Percentiles rank a stretch among this genome's conserved stretches.
Conservation (phyloP, 2,888 invertebrate genomes). For the Archips xylosteana region DNA sequence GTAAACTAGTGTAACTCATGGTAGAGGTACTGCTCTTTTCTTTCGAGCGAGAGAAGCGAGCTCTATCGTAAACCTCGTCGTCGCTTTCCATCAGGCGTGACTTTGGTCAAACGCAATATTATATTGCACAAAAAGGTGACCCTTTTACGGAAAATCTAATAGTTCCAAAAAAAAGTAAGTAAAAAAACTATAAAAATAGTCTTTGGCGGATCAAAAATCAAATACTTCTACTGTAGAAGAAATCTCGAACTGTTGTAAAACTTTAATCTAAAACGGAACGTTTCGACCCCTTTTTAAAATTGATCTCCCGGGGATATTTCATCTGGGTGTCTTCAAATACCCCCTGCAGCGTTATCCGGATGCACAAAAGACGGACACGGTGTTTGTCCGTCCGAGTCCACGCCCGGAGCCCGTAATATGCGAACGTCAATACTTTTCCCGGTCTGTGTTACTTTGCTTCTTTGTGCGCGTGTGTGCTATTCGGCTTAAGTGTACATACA, state of each 20-base stretch:
- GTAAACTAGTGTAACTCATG: too few relatives aligned
- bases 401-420: constrained; percentile 9
- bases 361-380: constrained; percentile 28
- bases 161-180: too few relatives aligned
- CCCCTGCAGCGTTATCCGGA: constrained; percentile 10
- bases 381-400: constrained; percentile 22
- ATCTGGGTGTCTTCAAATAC: constrained; percentile 2
- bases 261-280: neutral
- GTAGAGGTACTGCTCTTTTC: too few relatives aligned
- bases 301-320: neutral
- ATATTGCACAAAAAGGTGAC: too few relatives aligned
- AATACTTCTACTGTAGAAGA: too few relatives aligned
- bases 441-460: neutral
- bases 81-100: too few relatives aligned
- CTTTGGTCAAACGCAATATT: too few relatives aligned
- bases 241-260: neutral
- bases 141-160: too few relatives aligned
- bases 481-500: neutral
- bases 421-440: constrained; percentile 21
- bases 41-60: too few relatives aligned
- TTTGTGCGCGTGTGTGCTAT: constrained; percentile 5
- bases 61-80: too few relatives aligned
- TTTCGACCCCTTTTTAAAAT: neutral
- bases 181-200: too few relatives aligned
- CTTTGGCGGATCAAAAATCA: too few relatives aligned